Evolutionary conservation across 2,888 invertebrate species (phyloP).

Genomic region (Sminthurides aquaticus): DNA sequence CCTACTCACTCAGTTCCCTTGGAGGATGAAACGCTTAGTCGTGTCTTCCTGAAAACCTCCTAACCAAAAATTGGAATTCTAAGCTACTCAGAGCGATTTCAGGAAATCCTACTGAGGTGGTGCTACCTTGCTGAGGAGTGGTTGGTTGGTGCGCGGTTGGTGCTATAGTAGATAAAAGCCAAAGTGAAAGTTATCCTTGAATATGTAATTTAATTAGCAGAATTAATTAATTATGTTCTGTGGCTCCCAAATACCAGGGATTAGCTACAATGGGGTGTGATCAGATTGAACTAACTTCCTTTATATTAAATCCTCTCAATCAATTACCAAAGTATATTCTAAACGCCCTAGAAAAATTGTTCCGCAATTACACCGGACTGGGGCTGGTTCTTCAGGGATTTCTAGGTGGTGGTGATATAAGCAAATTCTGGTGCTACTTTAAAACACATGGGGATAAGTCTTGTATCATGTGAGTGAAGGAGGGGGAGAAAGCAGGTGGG

Average conservation of each 20-base stretch:
- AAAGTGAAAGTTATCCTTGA: neutral
- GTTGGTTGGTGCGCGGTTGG: too few relatives aligned
- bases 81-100: too few relatives aligned
- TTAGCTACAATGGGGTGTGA: too few relatives aligned
- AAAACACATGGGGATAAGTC: neutral
- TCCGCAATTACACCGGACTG: neutral
- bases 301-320: too few relatives aligned
- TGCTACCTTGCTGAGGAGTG: too few relatives aligned
- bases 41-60: too few relatives aligned
- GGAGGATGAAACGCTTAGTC: too few relatives aligned
- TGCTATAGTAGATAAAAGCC: too few relatives aligned
- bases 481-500: conserved; percentile 3
- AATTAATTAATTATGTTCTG: neutral
- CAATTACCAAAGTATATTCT: neutral
- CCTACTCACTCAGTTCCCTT: neutral
- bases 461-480: neutral
- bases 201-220: neutral
- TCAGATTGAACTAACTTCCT: too few relatives aligned
- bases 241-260: too few relatives aligned
- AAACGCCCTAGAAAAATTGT: neutral
- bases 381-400: neutral
- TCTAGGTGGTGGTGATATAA: neutral
- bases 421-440: conserved; percentile 3
- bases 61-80: too few relatives aligned
- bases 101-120: too few relatives aligned